Evolutionary conservation across 2,113 vertebrate genomes (phyloP), one percentile per base, ranked within the genome.

Genomic region (Alectura lathami): DNA sequence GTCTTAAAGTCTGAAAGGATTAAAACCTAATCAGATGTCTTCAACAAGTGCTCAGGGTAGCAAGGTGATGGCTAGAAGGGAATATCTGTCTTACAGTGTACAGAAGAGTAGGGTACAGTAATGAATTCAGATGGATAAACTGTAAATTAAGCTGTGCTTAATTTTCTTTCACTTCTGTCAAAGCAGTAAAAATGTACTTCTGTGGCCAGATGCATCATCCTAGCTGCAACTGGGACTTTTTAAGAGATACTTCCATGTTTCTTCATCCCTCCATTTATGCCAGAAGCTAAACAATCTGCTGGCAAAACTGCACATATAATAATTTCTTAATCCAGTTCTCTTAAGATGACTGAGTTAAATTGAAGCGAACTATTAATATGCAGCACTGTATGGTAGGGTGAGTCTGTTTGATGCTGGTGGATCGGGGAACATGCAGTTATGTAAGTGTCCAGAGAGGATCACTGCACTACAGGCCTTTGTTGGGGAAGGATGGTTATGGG

Each of bases 341-440:
- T 38, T 47, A 36, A 50, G 82, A 60, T 16, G 36, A 22, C 27
- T n/a, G 75, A 78, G 26, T 38, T 29, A 11, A 69, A 29, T 21
- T 3, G 21, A 30, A 32, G 43, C 9, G 42, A 77, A 50, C 54
- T 74, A 2, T 38, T 48, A 53, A 36, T 3, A 8, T 6, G 8
- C 8, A 15, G 21, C 45, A 11, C 30, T 34, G 0, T 13, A 0
- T 11, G 51, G 24, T 40, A 48, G 7, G 18, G 11, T 27, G 62
- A 17, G 34, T 72, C 45, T 67, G 32, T 59, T 22, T 45, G 16
- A 8, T 6, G 4, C 32, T 21, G 47, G 5, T 34, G 36, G 54
- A 3, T 34, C 30, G 48, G 78, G 36, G 15, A 13, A 4, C 20
- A 3, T 30, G 51, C 1, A 17, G 6, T 4, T 5, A 1, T 1